phyloP scores from a whole-genome alignment of 2,113 vertebrate genomes.

The Rynchops niger region DNA sequence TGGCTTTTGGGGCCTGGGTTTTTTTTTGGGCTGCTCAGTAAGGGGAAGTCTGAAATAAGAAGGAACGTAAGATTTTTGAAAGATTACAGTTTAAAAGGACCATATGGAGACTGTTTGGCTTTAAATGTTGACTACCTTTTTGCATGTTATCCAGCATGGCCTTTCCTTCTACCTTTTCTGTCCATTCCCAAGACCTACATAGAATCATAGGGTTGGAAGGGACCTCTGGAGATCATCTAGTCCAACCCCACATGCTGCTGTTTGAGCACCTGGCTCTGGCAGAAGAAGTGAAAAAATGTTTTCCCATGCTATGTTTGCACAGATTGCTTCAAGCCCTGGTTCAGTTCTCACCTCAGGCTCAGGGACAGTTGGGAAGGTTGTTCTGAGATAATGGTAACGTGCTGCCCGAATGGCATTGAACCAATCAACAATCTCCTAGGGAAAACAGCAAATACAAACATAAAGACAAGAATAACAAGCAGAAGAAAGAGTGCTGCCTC shows the following conservation, averaged over 20 bases:
- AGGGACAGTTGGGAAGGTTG: constrained; percentile 80
- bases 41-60: constrained; percentile 35
- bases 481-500: background rate
- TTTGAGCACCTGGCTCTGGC: background rate
- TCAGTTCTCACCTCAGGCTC: constrained; percentile 81
- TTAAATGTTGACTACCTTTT: background rate
- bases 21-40: background rate
- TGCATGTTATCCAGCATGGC: background rate
- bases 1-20: background rate
- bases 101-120: background rate
- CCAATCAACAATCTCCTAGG: constrained; percentile 92
- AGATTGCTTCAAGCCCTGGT: background rate
- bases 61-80: background rate
- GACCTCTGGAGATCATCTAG: too few species aligned
- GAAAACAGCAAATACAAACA: background rate
- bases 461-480: background rate
- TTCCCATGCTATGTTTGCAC: background rate
- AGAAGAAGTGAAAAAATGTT: background rate
- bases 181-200: background rate
- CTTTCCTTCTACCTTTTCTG: background rate
- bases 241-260: background rate
- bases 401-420: constrained; percentile 89
- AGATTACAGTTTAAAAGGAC: background rate
- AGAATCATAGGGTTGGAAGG: too few species aligned
- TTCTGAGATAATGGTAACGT: constrained; percentile 86